Evolutionary conservation across 1,140 invertebrate species (phyloP).

Genomic region (Pogonus chalceus): DNA sequence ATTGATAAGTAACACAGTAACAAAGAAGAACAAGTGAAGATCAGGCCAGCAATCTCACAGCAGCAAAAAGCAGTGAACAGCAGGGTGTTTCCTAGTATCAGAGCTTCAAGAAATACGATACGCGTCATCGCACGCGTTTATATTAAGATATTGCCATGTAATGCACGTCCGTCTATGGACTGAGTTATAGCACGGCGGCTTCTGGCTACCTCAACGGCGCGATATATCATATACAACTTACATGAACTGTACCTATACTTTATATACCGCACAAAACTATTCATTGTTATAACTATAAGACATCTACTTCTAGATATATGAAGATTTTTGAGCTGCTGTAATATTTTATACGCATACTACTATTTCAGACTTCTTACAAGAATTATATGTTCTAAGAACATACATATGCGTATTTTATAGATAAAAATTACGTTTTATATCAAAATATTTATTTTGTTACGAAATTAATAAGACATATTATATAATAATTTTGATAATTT

Average conservation of each 20-base stretch:
- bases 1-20: not conserved
- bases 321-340: too few relatives aligned
- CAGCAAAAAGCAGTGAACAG: not conserved
- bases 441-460: too few relatives aligned
- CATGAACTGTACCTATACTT: not conserved
- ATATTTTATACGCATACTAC: too few relatives aligned
- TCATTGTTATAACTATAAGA: too few relatives aligned
- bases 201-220: constrained; percentile 3
- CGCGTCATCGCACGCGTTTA: not conserved
- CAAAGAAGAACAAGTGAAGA: not conserved
- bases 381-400: too few relatives aligned
- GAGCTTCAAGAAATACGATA: constrained; percentile 3
- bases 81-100: constrained; percentile 8
- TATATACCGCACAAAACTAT: too few relatives aligned
- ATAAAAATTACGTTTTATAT: too few relatives aligned
- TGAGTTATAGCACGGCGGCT: constrained; percentile 1
- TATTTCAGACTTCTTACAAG: too few relatives aligned
- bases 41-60: not conserved
- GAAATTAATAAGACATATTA: too few relatives aligned
- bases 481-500: too few relatives aligned
- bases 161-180: not conserved
- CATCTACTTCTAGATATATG: too few relatives aligned
- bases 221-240: constrained; percentile 2
- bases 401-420: too few relatives aligned
- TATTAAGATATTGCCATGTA: constrained; percentile 10